Conservation (phyloP, 2,888 invertebrate species). For the Monoplex corrugatus region DNA sequence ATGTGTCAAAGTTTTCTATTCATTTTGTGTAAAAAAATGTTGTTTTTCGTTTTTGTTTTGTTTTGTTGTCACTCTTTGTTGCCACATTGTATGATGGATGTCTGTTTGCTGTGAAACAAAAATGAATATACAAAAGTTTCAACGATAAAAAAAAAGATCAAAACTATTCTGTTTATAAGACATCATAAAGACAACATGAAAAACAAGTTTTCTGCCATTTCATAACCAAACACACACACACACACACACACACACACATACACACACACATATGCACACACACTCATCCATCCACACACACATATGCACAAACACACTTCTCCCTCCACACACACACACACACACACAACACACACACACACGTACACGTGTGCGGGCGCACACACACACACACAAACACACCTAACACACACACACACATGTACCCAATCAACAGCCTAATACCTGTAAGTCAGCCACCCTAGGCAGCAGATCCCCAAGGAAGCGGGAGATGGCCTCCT, state of each 20-base stretch:
- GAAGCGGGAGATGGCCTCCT: slow-evolving; percentile 81
- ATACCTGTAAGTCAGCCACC: slow-evolving; percentile 82
- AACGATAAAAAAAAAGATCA: no score
- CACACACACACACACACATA: slow-evolving; percentile 26
- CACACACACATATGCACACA: slow-evolving; percentile 31
- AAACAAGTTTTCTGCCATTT: no score
- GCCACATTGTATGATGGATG: no score
- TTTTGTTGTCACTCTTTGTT: no score
- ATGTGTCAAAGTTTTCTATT: no score
- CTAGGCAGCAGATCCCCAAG: slow-evolving; percentile 81
- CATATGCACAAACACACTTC: not conserved
- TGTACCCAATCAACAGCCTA: not conserved
- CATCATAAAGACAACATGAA: no score
- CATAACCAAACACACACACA: not conserved
- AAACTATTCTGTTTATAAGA: no score
- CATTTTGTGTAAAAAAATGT: no score
- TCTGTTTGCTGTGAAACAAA: no score
- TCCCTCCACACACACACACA: not conserved
- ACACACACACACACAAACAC: no score
- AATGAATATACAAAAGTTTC: no score
- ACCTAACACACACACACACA: not conserved
- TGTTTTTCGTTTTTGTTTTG: no score
- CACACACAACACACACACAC: not conserved
- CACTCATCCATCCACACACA: slow-evolving; percentile 32
- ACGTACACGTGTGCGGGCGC: not conserved